These are phyloP conservation scores for Typhlomys cinereus DNA, from an alignment of 2,113 vertebrate genomes.

Conservation along the genomic window DNA sequence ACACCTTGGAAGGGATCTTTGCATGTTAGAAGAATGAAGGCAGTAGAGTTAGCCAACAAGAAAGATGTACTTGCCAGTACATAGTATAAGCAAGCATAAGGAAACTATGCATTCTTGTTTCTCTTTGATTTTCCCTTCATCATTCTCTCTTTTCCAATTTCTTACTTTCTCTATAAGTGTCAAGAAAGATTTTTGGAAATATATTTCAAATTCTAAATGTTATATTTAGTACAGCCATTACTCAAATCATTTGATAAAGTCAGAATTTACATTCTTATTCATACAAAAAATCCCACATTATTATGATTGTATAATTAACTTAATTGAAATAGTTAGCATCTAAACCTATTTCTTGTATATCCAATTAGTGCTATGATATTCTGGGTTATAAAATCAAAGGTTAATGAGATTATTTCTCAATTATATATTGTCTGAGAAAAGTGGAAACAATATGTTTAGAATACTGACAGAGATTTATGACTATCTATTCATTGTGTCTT, in stretches of 20 bases:
- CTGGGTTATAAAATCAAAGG: neutral
- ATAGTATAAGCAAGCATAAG: too few relatives aligned
- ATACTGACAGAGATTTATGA: too few relatives aligned
- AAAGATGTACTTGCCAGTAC: too few relatives aligned
- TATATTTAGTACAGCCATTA: neutral
- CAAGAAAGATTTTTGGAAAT: neutral
- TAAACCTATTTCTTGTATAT: neutral
- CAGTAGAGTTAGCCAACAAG: too few relatives aligned
- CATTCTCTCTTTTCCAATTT: neutral
- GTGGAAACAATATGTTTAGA: neutral
- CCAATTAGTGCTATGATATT: neutral
- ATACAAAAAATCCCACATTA: neutral
- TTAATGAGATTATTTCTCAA: neutral
- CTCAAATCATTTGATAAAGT: neutral
- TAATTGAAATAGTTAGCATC: neutral
- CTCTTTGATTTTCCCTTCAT: too few relatives aligned
- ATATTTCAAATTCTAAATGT: neutral
- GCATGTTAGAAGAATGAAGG: too few relatives aligned
- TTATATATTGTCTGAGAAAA: neutral
- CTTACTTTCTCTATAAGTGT: neutral
- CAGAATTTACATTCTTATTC: neutral
- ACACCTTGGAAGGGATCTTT: too few relatives aligned
- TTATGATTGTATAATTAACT: neutral
- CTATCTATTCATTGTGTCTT: neutral
- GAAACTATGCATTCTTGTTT: too few relatives aligned